These are phyloP conservation scores for Tachuris rubrigastra DNA, from an alignment of 2,113 vertebrate genomes.

Conservation along the genomic window DNA sequence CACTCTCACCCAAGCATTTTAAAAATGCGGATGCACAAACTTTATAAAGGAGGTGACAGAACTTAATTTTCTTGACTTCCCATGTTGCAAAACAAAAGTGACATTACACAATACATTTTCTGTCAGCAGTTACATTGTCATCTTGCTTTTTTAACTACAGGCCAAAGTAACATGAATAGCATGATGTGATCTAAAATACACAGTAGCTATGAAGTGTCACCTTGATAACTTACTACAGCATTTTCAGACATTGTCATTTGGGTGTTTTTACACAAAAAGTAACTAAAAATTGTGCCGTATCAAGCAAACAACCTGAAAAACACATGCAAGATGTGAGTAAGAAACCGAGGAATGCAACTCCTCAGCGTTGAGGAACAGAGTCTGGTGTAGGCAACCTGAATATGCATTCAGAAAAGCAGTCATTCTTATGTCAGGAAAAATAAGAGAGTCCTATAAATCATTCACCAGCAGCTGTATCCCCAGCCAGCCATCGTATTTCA, in stretches of 20 bases:
- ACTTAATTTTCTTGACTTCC: background rate
- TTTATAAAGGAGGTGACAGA: background rate
- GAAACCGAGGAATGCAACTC: background rate
- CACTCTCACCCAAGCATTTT: background rate
- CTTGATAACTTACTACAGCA: background rate
- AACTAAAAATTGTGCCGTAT: background rate
- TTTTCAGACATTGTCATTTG: background rate
- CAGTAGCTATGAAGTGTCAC: background rate
- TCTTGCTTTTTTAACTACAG: background rate
- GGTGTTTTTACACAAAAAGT: background rate
- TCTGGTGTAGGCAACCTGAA: background rate
- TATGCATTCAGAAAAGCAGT: background rate
- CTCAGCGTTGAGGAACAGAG: background rate
- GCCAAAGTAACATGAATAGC: background rate
- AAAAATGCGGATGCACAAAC: background rate
- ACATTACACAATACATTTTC: background rate
- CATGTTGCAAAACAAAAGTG: background rate
- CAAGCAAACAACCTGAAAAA: background rate
- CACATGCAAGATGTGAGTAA: background rate
- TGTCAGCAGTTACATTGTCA: background rate
- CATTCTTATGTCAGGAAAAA: background rate
- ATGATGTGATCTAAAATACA: background rate
- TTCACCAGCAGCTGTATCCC: background rate
- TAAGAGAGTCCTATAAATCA: background rate
- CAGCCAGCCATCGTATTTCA: background rate